A percentile compares a stretch with the other conserved stretches of the same genome.
These are phyloP conservation scores for Pyrrhosoma nymphula DNA, from an alignment of 2,888 invertebrate genomes.

Conservation along the genomic window DNA sequence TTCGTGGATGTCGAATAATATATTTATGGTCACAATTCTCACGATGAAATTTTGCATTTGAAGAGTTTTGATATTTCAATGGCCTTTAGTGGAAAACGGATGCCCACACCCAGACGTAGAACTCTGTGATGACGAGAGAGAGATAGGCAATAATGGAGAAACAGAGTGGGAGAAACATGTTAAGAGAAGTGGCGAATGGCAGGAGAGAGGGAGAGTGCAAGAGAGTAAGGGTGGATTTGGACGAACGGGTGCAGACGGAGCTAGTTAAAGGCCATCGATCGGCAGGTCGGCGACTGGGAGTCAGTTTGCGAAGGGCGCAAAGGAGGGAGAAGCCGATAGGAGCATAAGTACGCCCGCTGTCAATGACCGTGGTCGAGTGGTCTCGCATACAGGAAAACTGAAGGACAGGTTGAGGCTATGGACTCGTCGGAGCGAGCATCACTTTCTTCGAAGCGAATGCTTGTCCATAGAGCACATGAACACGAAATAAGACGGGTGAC, in stretches of 20 bases:
- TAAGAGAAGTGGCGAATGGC: too few species aligned
- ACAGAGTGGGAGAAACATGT: too few species aligned
- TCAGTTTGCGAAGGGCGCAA: not conserved
- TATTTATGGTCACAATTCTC: too few species aligned
- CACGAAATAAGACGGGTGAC: not conserved
- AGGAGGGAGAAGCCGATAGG: not conserved
- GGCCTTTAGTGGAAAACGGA: too few species aligned
- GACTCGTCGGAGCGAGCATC: not conserved
- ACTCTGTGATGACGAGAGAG: too few species aligned
- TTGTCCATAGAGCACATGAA: not conserved
- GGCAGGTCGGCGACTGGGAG: not conserved
- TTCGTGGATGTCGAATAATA: too few species aligned
- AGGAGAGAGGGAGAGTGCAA: too few species aligned
- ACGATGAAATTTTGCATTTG: too few species aligned
- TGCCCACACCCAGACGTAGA: too few species aligned
- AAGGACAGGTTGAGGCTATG: not conserved
- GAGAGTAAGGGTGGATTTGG: not conserved
- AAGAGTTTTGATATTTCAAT: too few species aligned
- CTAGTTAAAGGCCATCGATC: not conserved
- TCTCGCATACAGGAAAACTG: not conserved
- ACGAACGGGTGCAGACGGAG: not conserved
- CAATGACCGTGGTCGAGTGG: slow-evolving; percentile 19
- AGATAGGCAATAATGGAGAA: too few species aligned
- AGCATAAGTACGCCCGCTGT: not conserved
- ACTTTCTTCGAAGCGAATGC: not conserved